phyloP scores from a whole-genome alignment of 2,797 vertebrate genomes.

The Acomys russatus region DNA sequence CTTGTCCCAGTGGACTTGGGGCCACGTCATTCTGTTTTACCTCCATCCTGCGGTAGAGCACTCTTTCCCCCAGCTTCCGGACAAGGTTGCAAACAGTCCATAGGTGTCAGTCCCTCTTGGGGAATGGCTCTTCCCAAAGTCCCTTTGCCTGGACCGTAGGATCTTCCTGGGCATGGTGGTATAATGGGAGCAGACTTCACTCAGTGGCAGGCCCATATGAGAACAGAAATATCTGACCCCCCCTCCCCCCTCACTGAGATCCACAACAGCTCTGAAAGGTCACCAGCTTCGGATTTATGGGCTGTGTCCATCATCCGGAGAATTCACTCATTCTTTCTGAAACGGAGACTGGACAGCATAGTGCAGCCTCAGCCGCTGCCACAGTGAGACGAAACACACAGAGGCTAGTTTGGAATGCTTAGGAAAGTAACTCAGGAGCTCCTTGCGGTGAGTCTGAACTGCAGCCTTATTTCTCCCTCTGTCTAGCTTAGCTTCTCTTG shows the following conservation, averaged over 20 bases:
- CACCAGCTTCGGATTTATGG: not conserved
- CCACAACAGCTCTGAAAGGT: not conserved
- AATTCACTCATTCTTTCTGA: not conserved
- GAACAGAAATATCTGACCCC: not conserved
- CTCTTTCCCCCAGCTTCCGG: not conserved
- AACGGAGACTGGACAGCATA: not conserved
- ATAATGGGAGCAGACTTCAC: not conserved
- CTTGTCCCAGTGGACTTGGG: not conserved
- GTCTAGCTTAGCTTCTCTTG: not conserved
- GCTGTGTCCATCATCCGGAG: not conserved
- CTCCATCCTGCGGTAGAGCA: not conserved
- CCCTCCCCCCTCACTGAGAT: too few species aligned
- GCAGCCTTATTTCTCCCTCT: not conserved
- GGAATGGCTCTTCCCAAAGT: not conserved
- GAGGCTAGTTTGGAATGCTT: not conserved
- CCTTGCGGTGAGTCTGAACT: not conserved
- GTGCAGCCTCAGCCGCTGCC: not conserved
- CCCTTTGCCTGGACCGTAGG: not conserved
- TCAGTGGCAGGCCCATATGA: not conserved
- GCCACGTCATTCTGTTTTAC: not conserved
- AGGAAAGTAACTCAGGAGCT: not conserved
- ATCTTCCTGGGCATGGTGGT: not conserved
- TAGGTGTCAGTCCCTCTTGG: not conserved
- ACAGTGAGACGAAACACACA: not conserved
- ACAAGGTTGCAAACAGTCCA: not conserved